Evolutionary conservation across 2,113 vertebrate species (phyloP).

Genomic region (Spea bombifrons): DNA sequence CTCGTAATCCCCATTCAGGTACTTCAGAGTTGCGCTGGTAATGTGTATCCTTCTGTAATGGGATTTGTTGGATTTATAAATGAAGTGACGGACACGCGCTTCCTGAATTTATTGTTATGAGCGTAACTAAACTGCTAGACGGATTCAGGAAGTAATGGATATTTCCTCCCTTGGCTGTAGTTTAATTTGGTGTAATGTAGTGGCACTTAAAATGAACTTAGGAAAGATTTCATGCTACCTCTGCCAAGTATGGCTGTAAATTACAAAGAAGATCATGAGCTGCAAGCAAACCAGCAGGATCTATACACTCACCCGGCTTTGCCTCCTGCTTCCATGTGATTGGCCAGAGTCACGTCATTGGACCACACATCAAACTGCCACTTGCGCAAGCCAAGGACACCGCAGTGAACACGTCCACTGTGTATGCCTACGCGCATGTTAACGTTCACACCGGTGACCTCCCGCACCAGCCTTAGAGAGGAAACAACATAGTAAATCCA

Average conservation of each 20-base stretch:
- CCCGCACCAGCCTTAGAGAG: constrained; percentile 81
- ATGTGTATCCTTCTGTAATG: constrained; percentile 86
- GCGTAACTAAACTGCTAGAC: not conserved
- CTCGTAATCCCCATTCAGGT: constrained; percentile 94
- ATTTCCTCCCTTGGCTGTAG: not conserved
- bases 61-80: not conserved
- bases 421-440: constrained; percentile 98
- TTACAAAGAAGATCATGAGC: not conserved
- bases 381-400: constrained; percentile 90
- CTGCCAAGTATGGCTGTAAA: not conserved
- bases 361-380: constrained; percentile 99
- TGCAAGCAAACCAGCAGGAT: not conserved
- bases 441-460: constrained; percentile 94
- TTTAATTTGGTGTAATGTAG: not conserved
- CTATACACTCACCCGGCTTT: constrained; percentile 81
- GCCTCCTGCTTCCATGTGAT: constrained; percentile 94
- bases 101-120: not conserved
- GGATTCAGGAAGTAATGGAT: not conserved
- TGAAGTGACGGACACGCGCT: not conserved
- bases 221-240: not conserved
- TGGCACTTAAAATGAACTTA: not conserved
- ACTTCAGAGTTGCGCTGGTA: constrained; percentile 90
- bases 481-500: not conserved
- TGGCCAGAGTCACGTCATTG: constrained; percentile 91
- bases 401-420: constrained; percentile 91